A percentile compares a stretch with the other conserved stretches of the same genome.
Evolutionary conservation across 2,888 invertebrate genomes (phyloP).

Genomic region (Watsonalla cultraria): DNA sequence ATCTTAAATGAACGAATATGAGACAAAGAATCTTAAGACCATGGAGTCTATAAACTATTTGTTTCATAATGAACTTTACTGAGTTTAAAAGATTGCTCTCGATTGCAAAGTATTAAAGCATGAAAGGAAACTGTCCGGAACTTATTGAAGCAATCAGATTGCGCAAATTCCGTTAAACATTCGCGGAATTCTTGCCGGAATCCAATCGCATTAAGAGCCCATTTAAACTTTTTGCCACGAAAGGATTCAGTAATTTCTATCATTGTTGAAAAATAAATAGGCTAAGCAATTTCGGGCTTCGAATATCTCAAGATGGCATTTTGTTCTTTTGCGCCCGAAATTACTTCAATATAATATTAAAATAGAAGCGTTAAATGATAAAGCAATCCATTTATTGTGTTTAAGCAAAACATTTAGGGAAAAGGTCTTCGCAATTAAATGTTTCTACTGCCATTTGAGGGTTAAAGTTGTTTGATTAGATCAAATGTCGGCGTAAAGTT

Average conservation of each 20-base stretch:
- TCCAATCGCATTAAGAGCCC: constrained; percentile 70
- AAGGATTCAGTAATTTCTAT: constrained; percentile 59
- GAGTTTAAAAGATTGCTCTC: constrained; percentile 31
- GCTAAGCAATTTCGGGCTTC: constrained; percentile 35
- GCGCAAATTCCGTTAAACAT: constrained; percentile 70
- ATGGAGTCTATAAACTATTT: no score
- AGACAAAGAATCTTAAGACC: no score
- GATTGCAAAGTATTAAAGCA: constrained; percentile 67
- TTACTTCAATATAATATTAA: neutral
- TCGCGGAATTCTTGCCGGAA: constrained; percentile 66
- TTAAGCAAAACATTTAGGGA: neutral
- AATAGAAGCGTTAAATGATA: neutral
- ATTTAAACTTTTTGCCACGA: constrained; percentile 67
- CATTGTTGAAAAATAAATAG: constrained; percentile 52
- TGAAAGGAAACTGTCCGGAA: constrained; percentile 66
- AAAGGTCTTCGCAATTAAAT: neutral
- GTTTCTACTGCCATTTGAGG: no score
- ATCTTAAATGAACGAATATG: no score
- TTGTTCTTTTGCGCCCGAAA: constrained; percentile 1
- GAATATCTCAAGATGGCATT: constrained; percentile 9
- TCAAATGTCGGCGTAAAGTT: no score
- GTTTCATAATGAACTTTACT: no score
- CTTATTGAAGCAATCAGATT: constrained; percentile 74
- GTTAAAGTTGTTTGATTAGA: no score
- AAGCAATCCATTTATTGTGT: neutral